Evolutionary conservation across 2,113 vertebrate genomes (phyloP).

Genomic region (Dolichotis patagonum): DNA sequence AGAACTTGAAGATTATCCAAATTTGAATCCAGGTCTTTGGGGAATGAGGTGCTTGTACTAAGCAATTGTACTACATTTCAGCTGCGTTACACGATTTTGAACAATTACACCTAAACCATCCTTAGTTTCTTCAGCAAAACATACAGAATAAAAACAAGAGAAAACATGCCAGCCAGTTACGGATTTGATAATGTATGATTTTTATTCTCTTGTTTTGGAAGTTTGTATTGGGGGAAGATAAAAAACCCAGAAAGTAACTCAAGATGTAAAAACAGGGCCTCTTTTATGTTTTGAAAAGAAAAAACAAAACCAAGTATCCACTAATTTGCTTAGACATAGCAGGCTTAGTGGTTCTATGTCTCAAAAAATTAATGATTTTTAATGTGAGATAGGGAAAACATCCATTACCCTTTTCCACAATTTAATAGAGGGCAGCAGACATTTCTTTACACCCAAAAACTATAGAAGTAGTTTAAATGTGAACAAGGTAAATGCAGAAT

Average conservation of each 20-base stretch:
- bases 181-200: slow-evolving; percentile 81
- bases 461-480: too few species aligned
- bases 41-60: slow-evolving; percentile 70
- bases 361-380: slow-evolving; percentile 35
- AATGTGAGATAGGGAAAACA: slow-evolving; percentile 61
- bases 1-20: slow-evolving; percentile 62
- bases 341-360: slow-evolving; percentile 57
- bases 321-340: slow-evolving; percentile 68
- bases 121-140: slow-evolving; percentile 85
- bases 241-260: slow-evolving; percentile 78
- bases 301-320: slow-evolving; percentile 39
- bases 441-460: too few species aligned
- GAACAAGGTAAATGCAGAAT: background rate
- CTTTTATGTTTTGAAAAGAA: slow-evolving; percentile 57
- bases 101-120: slow-evolving; percentile 82
- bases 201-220: slow-evolving; percentile 82
- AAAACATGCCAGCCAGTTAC: slow-evolving; percentile 86
- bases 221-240: slow-evolving; percentile 37
- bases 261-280: slow-evolving; percentile 62
- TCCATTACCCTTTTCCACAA: slow-evolving; percentile 80
- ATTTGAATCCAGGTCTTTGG: slow-evolving; percentile 62
- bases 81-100: slow-evolving; percentile 67
- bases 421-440: slow-evolving; percentile 4
- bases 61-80: slow-evolving; percentile 76
- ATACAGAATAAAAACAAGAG: slow-evolving; percentile 82